Base-by-base conservation (phyloP, 2,888 invertebrate species). In the Limnephilus auricula region DNA sequence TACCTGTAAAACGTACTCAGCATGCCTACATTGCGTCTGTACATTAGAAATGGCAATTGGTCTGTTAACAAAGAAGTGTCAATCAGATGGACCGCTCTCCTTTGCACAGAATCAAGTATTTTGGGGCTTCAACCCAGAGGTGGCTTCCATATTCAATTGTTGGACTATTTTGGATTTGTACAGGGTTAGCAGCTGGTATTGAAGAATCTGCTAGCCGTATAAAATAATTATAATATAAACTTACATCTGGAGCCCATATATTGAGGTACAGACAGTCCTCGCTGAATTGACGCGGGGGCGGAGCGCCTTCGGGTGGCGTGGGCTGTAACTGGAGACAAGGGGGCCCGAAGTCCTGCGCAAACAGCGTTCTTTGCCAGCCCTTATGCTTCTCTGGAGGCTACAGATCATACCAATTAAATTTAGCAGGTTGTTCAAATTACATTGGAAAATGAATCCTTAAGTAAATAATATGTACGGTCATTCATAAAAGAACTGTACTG, bases 231-330 rank as follows among this genome's bases (percentile, higher is more conserved):
- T 40, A 40, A 40, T 12, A 10, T 40, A 12, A 40, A 10, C 83
- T 18, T 94, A 97, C 97, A 96, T 97, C 97, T 85, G 99, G 98
- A 3, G 98, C 97, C 98, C 99, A 99, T 93, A 99, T 97, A 94
- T 99, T 99, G 89, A 99, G 95, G 94, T 97, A 98, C n/a, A 99
- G 96, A 94, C 99, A 99, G 95, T 99, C 98, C 95, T 98, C 98
- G 92, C 95, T 96, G 87, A 95, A 94, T 93, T 94, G 93, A 94
- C 95, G 94, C 50, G 94, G 93, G 0, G 93, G 94, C 30, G 94
- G 94, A 34, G 92, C 90, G 25, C 93, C 94, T 34, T 79, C 87
- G 18, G 79, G 32, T 4, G 88, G 34, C 18, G 82, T 40, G n/a
- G 31, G 86, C 9, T 89, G 88, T 78, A 88, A 83, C 94, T 97